Conservation (phyloP, 2,113 vertebrate genomes). For the Ceyx margarethae region DNA sequence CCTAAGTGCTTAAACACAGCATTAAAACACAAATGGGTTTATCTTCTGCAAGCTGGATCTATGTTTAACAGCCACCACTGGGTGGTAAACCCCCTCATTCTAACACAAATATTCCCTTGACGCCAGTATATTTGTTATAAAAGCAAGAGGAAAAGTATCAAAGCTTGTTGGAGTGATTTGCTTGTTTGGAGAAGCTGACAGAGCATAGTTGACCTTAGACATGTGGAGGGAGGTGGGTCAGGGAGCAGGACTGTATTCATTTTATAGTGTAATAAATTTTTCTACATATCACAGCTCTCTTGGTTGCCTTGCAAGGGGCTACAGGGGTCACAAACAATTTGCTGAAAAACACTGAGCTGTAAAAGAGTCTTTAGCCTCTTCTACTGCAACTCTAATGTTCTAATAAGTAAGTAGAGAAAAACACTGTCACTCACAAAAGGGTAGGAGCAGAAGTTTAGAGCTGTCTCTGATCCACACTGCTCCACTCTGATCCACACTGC, state of each 20-base stretch:
- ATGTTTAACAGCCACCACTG: not conserved
- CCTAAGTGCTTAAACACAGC: not conserved
- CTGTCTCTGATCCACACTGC: not conserved
- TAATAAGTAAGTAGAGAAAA: not conserved
- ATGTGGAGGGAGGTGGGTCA: not conserved
- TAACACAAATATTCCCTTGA: not conserved
- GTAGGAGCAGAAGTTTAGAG: not conserved
- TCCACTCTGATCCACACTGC: not conserved
- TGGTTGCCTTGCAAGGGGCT: not conserved
- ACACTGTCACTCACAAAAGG: not conserved
- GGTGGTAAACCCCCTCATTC: not conserved
- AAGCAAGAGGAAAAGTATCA: conserved; percentile 25
- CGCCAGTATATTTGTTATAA: not conserved
- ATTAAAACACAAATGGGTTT: not conserved
- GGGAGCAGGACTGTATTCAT: not conserved
- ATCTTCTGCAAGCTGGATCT: not conserved
- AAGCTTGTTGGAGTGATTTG: not conserved
- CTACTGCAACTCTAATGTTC: not conserved
- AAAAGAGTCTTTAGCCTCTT: conserved; percentile 30
- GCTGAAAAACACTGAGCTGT: not conserved
- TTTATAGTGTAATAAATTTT: conserved; percentile 51
- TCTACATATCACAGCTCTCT: not conserved
- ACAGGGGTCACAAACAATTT: not conserved
- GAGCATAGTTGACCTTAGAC: conserved; percentile 1
- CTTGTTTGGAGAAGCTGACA: conserved; percentile 40